Conservation (phyloP, 2,797 vertebrate species). For the Eulemur albifrons region DNA sequence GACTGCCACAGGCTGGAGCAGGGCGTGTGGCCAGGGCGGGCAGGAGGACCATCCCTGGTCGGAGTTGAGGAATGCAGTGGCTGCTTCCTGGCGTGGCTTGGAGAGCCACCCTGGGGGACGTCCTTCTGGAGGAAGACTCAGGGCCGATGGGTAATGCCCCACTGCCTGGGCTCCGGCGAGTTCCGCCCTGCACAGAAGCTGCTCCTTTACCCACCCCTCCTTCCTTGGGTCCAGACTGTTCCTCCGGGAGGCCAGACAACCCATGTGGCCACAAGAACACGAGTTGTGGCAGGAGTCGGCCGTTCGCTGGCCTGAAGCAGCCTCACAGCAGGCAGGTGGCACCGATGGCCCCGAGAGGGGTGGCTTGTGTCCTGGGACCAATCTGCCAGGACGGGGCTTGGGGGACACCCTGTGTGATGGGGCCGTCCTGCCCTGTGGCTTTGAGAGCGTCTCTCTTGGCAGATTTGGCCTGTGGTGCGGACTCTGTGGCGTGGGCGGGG, state of each 20-base stretch:
- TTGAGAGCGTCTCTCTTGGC: neutral
- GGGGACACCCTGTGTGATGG: neutral
- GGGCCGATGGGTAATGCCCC: neutral
- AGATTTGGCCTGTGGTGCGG: neutral
- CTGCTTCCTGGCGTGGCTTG: neutral
- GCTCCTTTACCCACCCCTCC: neutral
- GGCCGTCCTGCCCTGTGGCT: rapidly evolving
- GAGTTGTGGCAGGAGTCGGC: neutral
- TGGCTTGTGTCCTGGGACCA: neutral
- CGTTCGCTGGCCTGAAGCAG: neutral
- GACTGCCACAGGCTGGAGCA: neutral
- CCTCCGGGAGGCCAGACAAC: too few relatives aligned
- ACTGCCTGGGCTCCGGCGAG: rapidly evolving
- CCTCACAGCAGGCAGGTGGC: neutral
- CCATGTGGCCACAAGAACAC: rapidly evolving
- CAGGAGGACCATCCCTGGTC: neutral
- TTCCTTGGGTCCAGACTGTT: neutral
- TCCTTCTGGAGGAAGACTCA: neutral
- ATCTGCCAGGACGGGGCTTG: neutral
- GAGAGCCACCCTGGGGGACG: neutral
- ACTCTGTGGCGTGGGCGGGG: neutral
- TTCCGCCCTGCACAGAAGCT: neutral
- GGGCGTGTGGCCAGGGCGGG: too few relatives aligned
- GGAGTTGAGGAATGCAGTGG: neutral
- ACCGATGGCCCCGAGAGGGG: neutral